phyloP scores from a whole-genome alignment of 2,797 vertebrate genomes.

The Lates japonicus region DNA sequence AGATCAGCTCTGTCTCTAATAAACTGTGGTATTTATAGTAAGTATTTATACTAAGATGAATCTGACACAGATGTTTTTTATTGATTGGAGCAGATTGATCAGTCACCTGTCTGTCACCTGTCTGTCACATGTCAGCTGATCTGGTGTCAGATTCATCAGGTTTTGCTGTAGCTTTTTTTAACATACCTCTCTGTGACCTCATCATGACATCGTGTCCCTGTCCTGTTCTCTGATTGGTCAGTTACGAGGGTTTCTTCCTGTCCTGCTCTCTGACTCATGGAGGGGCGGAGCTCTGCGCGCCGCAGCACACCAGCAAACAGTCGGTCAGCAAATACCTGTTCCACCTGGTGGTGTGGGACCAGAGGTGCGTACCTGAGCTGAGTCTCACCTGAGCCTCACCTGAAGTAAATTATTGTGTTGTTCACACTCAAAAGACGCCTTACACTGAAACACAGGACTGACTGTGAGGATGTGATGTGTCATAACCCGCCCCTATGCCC shows the following conservation, averaged over 20 bases:
- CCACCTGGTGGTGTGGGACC: slow-evolving; percentile 98
- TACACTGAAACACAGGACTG: too few species aligned
- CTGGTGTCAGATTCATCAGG: not conserved
- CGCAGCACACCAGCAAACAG: slow-evolving; percentile 93
- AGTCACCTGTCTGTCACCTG: too few species aligned
- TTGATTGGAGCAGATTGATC: too few species aligned
- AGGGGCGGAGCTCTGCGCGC: slow-evolving; percentile 92
- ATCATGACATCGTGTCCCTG: not conserved
- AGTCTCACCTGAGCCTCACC: not conserved
- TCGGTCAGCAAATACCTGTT: slow-evolving; percentile 96
- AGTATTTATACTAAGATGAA: too few species aligned
- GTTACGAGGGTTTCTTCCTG: slow-evolving; percentile 97
- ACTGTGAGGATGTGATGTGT: too few species aligned
- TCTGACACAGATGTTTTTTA: too few species aligned
- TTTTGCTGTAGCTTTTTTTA: not conserved
- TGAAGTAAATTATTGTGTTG: too few species aligned
- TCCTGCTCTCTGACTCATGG: slow-evolving; percentile 96
- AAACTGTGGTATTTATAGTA: too few species aligned
- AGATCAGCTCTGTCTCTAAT: not conserved
- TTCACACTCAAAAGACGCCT: too few species aligned
- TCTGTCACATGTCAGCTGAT: not conserved
- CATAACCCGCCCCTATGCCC: too few species aligned
- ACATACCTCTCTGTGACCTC: not conserved
- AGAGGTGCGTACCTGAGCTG: slow-evolving; percentile 87
- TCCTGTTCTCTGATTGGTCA: slow-evolving; percentile 74